phyloP scores from a whole-genome alignment of 2,113 vertebrate species.

The Anarrhichthys ocellatus region DNA sequence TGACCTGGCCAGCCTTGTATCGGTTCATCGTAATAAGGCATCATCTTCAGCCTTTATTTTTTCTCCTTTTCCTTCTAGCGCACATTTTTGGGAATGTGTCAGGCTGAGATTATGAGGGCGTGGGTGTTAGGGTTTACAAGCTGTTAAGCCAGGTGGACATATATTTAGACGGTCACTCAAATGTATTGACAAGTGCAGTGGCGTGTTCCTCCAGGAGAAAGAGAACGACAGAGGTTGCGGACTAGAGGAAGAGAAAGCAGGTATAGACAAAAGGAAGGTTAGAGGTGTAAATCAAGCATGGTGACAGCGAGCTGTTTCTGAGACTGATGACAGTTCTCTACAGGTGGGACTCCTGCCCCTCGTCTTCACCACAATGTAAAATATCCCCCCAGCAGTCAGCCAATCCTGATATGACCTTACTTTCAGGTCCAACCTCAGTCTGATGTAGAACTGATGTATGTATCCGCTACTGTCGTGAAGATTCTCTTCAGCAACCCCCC shows the following conservation, averaged over 20 bases:
- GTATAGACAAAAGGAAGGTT: slow-evolving; percentile 62
- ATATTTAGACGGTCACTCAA: slow-evolving; percentile 53
- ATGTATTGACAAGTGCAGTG: slow-evolving; percentile 61
- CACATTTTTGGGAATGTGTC: slow-evolving; percentile 51
- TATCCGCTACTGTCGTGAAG: slow-evolving; percentile 43
- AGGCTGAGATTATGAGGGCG: slow-evolving; percentile 37
- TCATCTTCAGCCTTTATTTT: slow-evolving; percentile 39
- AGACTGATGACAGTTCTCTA: slow-evolving; percentile 75
- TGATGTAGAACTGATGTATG: slow-evolving; percentile 9
- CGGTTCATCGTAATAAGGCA: slow-evolving; percentile 48
- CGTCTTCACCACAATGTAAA: slow-evolving; percentile 41
- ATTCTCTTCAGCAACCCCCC: slow-evolving; percentile 1
- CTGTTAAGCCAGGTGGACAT: slow-evolving; percentile 63
- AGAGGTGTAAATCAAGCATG: slow-evolving; percentile 72
- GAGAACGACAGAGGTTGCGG: slow-evolving; percentile 25
- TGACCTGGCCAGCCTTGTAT: slow-evolving; percentile 56
- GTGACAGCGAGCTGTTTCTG: slow-evolving; percentile 64
- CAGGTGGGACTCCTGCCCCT: slow-evolving; percentile 68
- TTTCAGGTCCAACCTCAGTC: not conserved
- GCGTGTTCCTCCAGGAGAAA: slow-evolving; percentile 50
- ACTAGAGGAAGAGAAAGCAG: slow-evolving; percentile 45
- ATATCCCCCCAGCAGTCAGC: slow-evolving; percentile 19
- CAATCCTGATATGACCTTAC: not conserved
- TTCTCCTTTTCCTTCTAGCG: not conserved
- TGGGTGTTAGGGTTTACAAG: slow-evolving; percentile 44